These are phyloP conservation scores for Tyto alba DNA, from an alignment of 2,113 vertebrate genomes.

Conservation along the genomic window DNA sequence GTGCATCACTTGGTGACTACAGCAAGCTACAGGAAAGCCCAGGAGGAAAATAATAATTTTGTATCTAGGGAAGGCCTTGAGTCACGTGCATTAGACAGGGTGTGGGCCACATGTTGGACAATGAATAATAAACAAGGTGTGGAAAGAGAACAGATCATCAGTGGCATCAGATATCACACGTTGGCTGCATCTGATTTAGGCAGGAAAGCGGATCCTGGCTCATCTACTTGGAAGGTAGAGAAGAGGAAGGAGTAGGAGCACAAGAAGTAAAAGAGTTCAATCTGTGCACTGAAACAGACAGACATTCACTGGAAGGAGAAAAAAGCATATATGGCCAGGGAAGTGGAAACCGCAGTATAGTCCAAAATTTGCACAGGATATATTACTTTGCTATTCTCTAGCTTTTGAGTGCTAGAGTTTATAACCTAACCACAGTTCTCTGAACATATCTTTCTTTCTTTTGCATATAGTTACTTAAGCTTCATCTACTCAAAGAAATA, in stretches of 20 bases:
- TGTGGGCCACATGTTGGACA: neutral
- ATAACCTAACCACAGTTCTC: neutral
- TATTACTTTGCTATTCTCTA: neutral
- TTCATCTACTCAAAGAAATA: neutral
- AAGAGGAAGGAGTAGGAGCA: neutral
- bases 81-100: slow-evolving; percentile 18
- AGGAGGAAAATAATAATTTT: slow-evolving; percentile 51
- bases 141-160: slow-evolving; percentile 1
- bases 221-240: neutral
- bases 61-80: slow-evolving; percentile 29
- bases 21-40: slow-evolving; percentile 18
- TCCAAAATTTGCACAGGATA: neutral
- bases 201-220: neutral
- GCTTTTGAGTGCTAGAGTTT: neutral
- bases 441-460: neutral
- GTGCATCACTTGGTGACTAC: neutral
- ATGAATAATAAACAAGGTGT: slow-evolving; percentile 11
- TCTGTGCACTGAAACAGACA: neutral
- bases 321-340: neutral
- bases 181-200: neutral
- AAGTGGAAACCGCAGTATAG: neutral
- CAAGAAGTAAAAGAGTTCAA: neutral
- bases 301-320: neutral
- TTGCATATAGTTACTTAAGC: neutral
- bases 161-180: neutral